Evolutionary conservation across 2,797 vertebrate genomes (phyloP), one percentile per base, ranked within the genome.

Genomic region (Danio kyathit): DNA sequence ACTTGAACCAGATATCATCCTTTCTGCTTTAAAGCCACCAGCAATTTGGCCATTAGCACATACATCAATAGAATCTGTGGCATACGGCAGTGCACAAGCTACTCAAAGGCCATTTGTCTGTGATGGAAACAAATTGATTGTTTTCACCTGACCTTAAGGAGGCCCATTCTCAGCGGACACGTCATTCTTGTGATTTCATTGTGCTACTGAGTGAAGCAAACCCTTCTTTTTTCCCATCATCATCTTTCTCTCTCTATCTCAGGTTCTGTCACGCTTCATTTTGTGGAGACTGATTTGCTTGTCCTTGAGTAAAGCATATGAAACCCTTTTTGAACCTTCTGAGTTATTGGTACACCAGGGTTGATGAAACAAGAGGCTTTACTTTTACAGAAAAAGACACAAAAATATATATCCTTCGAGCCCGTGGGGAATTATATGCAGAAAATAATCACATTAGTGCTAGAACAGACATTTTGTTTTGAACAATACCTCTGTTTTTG

Each of bases 101-200:
- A 79, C 57, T 72, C 67, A 71, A 71, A 71, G 67, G 67, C 59
- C 77, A 79, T 79, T 79, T 79, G 67, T 71, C 57, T 71, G 46
- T 79, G 67, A 79, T 79, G 38, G 77, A 79, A 79, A 54, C 48
- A 72, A 51, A 79, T 79, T 79, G 77, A 79, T 79, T 79, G 67
- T 72, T 79, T 79, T 64, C 67, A 79, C 77, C 67, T 63, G 77
- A 79, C 77, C 77, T 72, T 72, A 79, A 72, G 67, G 10, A 66
- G 49, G 12, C 12, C 21, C 17, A 43, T 74, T 64, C 43, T 80
- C 52, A 48, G 21, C 1, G 16, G 51, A 57, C 71, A 67, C 5
- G 13, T 75, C 54, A 16, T 51, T 70, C 56, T 70, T 52, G 63
- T 61, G 54, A 73, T 69, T 66, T 67, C 52, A 56, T 38, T 29